Percentiles rank a stretch among this genome's conserved stretches.
Conservation (phyloP, 2,113 vertebrate genomes). For the Anser cygnoides region DNA sequence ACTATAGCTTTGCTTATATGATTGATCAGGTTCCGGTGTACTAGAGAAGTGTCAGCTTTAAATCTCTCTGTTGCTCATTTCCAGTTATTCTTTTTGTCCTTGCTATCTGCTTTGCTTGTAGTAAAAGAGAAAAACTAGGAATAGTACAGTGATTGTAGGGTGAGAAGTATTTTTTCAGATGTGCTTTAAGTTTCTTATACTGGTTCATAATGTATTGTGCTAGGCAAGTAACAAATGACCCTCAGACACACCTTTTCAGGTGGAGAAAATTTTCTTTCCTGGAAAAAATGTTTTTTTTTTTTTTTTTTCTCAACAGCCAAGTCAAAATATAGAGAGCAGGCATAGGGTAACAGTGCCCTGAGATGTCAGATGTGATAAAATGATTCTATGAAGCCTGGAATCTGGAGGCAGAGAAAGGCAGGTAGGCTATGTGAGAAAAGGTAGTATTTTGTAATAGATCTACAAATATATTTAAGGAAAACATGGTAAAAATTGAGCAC, state of each 20-base stretch:
- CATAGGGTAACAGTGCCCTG: not conserved
- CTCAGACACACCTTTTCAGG: not conserved
- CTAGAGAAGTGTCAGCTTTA: not conserved
- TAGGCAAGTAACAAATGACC: not conserved
- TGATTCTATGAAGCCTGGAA: not conserved
- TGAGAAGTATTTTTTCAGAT: not conserved
- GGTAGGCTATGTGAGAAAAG: not conserved
- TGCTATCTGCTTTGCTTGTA: not conserved
- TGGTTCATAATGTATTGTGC: not conserved
- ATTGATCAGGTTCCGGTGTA: not conserved
- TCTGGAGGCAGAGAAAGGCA: not conserved
- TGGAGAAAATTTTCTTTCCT: not conserved
- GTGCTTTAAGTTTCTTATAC: not conserved
- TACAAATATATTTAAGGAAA: not conserved
- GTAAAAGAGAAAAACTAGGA: not conserved
- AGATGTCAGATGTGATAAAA: slow-evolving; percentile 9
- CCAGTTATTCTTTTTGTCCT: not conserved
- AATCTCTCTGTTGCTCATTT: not conserved
- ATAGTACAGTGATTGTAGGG: not conserved
- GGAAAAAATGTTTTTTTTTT: not conserved
- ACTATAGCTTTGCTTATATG: not conserved
- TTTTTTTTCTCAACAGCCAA: slow-evolving; percentile 28
- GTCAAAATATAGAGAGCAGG: slow-evolving; percentile 46
- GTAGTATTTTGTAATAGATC: not conserved
- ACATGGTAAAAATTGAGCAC: not conserved